Conservation (phyloP, 2,113 vertebrate species). For the Cottus gobio region DNA sequence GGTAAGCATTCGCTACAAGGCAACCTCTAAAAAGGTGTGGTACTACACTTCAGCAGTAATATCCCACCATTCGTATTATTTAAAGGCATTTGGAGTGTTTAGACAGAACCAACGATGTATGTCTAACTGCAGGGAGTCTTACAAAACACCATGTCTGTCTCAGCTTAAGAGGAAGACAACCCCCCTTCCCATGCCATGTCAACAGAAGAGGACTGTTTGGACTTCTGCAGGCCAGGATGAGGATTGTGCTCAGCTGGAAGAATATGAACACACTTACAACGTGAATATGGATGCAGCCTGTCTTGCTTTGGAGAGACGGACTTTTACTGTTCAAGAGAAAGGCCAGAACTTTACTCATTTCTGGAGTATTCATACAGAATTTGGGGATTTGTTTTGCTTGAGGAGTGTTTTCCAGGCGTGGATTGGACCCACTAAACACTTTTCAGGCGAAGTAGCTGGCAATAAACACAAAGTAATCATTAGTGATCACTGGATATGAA, state of each 20-base stretch:
- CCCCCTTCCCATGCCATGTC: background rate
- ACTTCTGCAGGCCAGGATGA: constrained; percentile 1
- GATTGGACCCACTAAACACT: background rate
- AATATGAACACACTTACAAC: background rate
- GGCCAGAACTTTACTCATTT: background rate
- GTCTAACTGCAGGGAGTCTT: background rate
- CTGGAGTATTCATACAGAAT: background rate
- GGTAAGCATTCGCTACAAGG: background rate
- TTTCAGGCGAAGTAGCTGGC: constrained; percentile 9
- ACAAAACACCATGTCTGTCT: background rate
- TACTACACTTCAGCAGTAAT: background rate
- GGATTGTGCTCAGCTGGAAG: background rate
- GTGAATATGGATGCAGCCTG: background rate
- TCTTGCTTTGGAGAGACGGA: background rate
- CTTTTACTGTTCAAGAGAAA: background rate
- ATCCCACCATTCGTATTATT: background rate
- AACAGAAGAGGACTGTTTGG: background rate
- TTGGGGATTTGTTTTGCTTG: background rate
- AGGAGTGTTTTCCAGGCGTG: constrained; percentile 32
- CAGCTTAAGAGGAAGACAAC: background rate
- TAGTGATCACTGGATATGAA: constrained; percentile 18
- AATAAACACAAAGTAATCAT: constrained; percentile 33
- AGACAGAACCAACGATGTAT: background rate
- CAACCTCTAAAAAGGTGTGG: background rate
- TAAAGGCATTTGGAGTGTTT: background rate